Evolutionary conservation across 2,113 vertebrate species (phyloP).

Genomic region (Tupaia chinensis): DNA sequence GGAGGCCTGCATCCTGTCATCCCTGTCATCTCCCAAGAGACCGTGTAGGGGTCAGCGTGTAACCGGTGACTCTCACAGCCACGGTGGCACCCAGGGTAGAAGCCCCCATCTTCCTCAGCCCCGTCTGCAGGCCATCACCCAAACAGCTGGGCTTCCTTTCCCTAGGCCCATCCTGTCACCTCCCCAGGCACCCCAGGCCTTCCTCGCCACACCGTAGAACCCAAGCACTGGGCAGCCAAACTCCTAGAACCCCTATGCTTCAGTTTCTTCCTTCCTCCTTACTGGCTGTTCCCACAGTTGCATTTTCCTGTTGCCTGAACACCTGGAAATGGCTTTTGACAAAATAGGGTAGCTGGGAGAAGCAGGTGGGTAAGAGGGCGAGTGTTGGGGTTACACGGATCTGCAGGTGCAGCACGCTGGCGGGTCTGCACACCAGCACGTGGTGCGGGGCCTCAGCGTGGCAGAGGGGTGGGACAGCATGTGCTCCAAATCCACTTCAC

Average conservation of each 20-base stretch:
- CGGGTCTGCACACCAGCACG: background rate
- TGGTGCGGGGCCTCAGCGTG: background rate
- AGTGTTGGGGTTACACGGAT: too few relatives aligned
- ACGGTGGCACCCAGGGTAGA: too few relatives aligned
- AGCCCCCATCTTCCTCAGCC: background rate
- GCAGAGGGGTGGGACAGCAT: accelerated
- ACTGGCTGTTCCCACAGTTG: background rate
- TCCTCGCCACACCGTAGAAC: background rate
- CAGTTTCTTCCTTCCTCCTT: background rate
- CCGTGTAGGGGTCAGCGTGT: background rate
- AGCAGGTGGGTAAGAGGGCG: background rate
- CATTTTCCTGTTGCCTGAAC: background rate
- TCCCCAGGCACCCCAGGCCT: background rate
- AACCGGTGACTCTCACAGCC: background rate
- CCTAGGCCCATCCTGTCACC: background rate
- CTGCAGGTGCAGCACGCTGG: background rate
- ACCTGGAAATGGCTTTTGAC: background rate
- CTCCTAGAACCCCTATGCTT: background rate
- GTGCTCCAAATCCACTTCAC: background rate
- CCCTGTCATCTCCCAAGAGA: background rate
- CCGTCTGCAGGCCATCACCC: background rate
- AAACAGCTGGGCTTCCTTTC: background rate
- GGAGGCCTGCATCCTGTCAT: accelerated
- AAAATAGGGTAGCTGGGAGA: background rate
- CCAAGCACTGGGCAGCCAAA: background rate